Conservation (phyloP, 2,113 vertebrate genomes). For the Psephotus haematonotus region DNA sequence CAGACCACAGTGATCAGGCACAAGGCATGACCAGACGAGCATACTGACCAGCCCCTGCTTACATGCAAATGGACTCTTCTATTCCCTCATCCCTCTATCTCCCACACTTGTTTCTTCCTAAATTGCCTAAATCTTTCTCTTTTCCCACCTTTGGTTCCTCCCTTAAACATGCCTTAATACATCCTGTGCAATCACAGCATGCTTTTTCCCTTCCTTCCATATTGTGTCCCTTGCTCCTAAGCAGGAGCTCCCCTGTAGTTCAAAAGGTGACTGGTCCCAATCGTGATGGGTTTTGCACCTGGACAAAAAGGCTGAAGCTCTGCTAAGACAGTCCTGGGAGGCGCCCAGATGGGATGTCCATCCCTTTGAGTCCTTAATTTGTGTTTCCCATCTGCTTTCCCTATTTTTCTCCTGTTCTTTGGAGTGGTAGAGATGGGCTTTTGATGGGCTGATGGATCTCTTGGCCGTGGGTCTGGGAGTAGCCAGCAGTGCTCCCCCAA, state of each 20-base stretch:
- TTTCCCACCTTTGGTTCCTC: neutral
- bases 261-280: neutral
- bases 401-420: neutral
- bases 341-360: neutral
- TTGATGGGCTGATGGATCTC: neutral
- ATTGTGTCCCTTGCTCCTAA: neutral
- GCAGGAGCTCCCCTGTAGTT: neutral
- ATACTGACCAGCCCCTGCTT: neutral
- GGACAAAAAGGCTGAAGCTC: neutral
- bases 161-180: neutral
- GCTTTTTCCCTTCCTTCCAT: neutral
- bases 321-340: neutral
- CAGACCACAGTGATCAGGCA: neutral
- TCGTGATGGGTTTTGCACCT: neutral
- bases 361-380: neutral
- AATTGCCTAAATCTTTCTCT: neutral
- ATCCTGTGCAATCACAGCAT: neutral
- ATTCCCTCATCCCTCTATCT: neutral
- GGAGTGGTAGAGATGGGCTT: neutral
- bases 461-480: rapidly evolving
- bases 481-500: neutral
- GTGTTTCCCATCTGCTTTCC: neutral
- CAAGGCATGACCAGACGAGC: neutral
- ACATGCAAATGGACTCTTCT: neutral
- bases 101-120: neutral